Conservation (phyloP, 2,797 vertebrate genomes). For the Okamejei kenojei region DNA sequence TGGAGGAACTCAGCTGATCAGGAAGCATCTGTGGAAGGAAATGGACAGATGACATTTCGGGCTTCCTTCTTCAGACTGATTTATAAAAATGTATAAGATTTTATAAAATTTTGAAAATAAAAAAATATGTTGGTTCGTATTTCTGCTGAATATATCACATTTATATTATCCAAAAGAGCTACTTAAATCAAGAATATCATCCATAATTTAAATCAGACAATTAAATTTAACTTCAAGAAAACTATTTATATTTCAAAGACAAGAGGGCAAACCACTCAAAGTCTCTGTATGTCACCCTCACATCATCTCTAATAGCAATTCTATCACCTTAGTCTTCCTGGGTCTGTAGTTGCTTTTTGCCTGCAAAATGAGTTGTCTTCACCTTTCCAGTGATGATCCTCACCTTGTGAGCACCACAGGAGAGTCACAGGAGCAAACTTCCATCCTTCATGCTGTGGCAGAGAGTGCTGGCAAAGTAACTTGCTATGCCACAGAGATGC, state of each 20-base stretch:
- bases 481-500: constrained; percentile 19
- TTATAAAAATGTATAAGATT: too few relatives aligned
- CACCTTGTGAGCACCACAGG: constrained; percentile 29
- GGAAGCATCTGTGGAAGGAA: too few relatives aligned
- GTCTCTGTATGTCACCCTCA: not conserved
- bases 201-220: not conserved
- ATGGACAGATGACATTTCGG: too few relatives aligned
- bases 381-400: constrained; percentile 19
- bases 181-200: not conserved
- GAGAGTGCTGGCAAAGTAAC: constrained; percentile 27
- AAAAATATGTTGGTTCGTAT: not conserved
- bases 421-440: constrained; percentile 35
- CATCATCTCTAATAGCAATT: not conserved
- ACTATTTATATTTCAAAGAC: not conserved
- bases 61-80: too few relatives aligned
- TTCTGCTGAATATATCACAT: not conserved
- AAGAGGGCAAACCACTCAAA: not conserved
- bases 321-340: not conserved
- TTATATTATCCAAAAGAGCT: not conserved
- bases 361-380: constrained; percentile 8
- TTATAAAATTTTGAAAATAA: too few relatives aligned
- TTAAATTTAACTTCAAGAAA: not conserved
- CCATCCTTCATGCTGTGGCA: constrained; percentile 32
- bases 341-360: not conserved
- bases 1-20: too few relatives aligned